Base-by-base conservation (phyloP, 1,140 invertebrate species). In the Panagrolaimus sp. region DNA sequence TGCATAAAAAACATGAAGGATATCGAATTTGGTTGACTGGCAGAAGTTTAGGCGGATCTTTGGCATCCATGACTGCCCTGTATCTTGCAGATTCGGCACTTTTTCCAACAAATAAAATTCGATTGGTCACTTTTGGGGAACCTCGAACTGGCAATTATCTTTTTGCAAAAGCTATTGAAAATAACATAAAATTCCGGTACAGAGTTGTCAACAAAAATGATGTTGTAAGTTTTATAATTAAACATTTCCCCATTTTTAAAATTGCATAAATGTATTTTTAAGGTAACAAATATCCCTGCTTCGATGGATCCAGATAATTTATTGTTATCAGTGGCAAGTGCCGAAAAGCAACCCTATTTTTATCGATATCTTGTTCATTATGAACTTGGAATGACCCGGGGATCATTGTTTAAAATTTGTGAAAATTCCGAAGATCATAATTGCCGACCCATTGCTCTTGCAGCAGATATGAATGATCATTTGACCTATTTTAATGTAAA, bases 21-120 rank as follows among this genome's bases (percentile, higher is more conserved):
- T 83, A 81, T 58, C 68, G 80, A 43, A 62, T 81, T 64, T 81
- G 80, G 80, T 65, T 82, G 1, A 81, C 82, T 24, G 80, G 80
- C 0, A 78, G 83, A 63, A 73, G 71, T 15, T 67, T 82, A 1
- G 80, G 80, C 44, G 80, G 82, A 44, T 75, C 72, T 52, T 67
- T 82, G 21, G 80, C 80, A 17, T 83, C 80, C 17, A 82, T 82
- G 73, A 82, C 82, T 26, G 78, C 80, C 9, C 65, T 82, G 3
- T 84, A 82, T 62, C 67, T 83, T 17, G 80, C 76, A 26, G 82
- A 82, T 68, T 75, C 81, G 55, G 77, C 77, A 5, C 55, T 75
- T 38, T 81, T 83, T 64, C 69, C 73, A 15, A 28, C 72, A 5
- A 72, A 81, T 32, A 76, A 76, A 66, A 76, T 80, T 43, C 71